Evolutionary conservation across 2,888 invertebrate genomes (phyloP).

Genomic region (Tetragnatha montana): DNA sequence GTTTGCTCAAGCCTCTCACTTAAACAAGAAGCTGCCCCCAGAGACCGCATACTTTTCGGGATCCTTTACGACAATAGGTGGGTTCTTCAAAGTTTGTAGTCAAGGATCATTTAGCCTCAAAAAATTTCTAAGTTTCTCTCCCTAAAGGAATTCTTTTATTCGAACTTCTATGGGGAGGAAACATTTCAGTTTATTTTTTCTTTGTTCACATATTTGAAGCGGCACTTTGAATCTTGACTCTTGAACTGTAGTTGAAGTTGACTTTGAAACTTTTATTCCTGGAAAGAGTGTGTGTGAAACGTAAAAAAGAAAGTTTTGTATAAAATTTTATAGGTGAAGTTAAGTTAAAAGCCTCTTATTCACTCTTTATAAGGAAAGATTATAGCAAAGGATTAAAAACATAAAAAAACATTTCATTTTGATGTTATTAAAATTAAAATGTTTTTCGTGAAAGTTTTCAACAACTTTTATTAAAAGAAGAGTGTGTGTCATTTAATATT

Average conservation of each 20-base stretch:
- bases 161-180: neutral
- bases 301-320: too few relatives aligned
- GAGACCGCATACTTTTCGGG: neutral
- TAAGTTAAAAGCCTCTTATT: too few relatives aligned
- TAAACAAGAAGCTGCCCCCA: neutral
- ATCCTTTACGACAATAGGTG: neutral
- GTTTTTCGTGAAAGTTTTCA: too few relatives aligned
- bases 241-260: neutral
- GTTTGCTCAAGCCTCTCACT: neutral
- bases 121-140: neutral
- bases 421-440: too few relatives aligned
- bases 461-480: too few relatives aligned
- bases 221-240: neutral
- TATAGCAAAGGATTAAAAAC: too few relatives aligned
- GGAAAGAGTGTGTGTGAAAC: too few relatives aligned
- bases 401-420: too few relatives aligned
- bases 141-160: neutral
- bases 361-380: too few relatives aligned
- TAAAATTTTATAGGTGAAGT: too few relatives aligned
- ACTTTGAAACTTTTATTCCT: too few relatives aligned
- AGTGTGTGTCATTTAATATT: too few relatives aligned
- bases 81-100: neutral
- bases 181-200: neutral
- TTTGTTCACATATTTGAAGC: neutral
- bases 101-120: neutral